These are phyloP conservation scores for Hylyphantes graminicola DNA, from an alignment of 1,140 invertebrate species.

Conservation along the genomic window DNA sequence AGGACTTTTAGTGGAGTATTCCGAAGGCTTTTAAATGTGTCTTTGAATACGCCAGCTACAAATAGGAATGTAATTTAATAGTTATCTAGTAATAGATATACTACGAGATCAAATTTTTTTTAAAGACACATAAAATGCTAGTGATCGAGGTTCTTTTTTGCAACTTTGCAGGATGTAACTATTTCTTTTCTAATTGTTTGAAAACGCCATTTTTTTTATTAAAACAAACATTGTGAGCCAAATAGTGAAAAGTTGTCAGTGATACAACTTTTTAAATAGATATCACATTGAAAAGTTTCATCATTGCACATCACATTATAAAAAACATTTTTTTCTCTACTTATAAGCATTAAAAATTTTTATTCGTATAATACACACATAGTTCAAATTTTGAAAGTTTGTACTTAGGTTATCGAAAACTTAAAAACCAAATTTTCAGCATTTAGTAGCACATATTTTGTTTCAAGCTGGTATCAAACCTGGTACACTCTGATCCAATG, in stretches of 20 bases:
- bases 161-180: neutral
- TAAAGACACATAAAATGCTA: conserved; percentile 20
- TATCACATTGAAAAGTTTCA: no score
- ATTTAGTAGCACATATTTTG: no score
- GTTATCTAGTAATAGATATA: no score
- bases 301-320: no score
- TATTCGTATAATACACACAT: no score
- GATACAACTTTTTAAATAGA: neutral
- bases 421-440: no score
- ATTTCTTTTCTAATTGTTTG: neutral
- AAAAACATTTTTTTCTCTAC: no score
- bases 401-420: no score
- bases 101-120: neutral
- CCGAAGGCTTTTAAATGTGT: conserved; percentile 82
- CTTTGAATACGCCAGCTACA: conserved; percentile 80
- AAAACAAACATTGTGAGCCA: neutral
- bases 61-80: conserved; percentile 22
- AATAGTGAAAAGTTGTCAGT: neutral
- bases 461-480: no score
- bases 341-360: no score
- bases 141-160: neutral
- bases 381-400: no score
- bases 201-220: neutral
- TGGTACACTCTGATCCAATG: no score
- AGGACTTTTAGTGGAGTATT: conserved; percentile 80